Evolutionary conservation across 2,888 invertebrate species (phyloP).

Genomic region (Drosophila formosana): DNA sequence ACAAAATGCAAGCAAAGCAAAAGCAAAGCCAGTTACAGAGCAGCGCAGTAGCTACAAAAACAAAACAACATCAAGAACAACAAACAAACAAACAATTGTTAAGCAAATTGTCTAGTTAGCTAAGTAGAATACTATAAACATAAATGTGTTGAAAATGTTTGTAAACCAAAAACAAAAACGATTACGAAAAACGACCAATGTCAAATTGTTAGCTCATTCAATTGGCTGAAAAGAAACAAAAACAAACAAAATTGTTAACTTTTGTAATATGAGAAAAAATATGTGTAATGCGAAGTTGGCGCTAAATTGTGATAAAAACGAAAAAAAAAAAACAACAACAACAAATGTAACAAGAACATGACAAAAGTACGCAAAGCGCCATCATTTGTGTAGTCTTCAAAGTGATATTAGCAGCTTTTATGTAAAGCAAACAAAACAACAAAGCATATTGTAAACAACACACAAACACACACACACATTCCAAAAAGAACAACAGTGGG

Average conservation of each 20-base stretch:
- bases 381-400: constrained; percentile 76
- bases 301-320: constrained; percentile 70
- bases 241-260: constrained; percentile 70
- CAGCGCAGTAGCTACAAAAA: constrained; percentile 40
- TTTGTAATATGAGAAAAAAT: constrained; percentile 68
- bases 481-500: not conserved
- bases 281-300: constrained; percentile 57
- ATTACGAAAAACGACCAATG: constrained; percentile 56
- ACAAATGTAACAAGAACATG: constrained; percentile 53
- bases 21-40: constrained; percentile 52
- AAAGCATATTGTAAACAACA: constrained; percentile 28
- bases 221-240: constrained; percentile 47
- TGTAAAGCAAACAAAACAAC: constrained; percentile 34
- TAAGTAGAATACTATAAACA: constrained; percentile 57
- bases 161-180: constrained; percentile 36
- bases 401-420: constrained; percentile 74
- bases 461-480: not conserved
- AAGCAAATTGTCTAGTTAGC: constrained; percentile 80
- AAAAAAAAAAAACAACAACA: constrained; percentile 48
- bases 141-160: constrained; percentile 58
- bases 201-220: constrained; percentile 72
- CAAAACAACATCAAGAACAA: constrained; percentile 49
- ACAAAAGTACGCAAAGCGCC: constrained; percentile 30
- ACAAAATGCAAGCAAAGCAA: constrained; percentile 54
- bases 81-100: constrained; percentile 62